Percentiles rank a stretch among this genome's conserved stretches.
phyloP scores from a whole-genome alignment of 2,797 vertebrate species.

The Rallus crepitans region DNA sequence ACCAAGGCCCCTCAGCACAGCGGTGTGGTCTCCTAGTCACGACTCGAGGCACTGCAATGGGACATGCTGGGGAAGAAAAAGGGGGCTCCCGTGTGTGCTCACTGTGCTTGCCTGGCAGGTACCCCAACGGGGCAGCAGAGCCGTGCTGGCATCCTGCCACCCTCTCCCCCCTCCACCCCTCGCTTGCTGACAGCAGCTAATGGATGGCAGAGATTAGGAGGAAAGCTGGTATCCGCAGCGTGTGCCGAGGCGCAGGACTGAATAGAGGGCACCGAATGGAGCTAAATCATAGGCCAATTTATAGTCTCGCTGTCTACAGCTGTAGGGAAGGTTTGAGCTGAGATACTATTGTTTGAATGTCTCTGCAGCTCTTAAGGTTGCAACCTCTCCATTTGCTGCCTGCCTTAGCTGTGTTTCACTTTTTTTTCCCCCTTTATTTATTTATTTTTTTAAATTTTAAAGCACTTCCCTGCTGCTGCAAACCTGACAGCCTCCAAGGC shows the following conservation, averaged over 20 bases:
- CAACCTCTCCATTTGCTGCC: constrained; percentile 24
- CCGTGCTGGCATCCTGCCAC: fast-evolving
- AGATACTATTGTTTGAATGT: background rate
- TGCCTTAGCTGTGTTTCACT: background rate
- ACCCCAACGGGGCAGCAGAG: background rate
- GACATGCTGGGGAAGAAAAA: background rate
- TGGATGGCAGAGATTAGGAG: background rate
- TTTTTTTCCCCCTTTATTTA: background rate
- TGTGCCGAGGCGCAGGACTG: fast-evolving
- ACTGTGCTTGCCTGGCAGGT: too few species aligned
- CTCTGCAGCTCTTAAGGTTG: background rate
- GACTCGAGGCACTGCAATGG: background rate
- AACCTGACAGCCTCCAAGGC: background rate
- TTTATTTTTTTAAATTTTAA: background rate
- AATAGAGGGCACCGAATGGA: constrained; percentile 11
- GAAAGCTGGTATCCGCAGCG: fast-evolving
- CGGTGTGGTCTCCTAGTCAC: background rate
- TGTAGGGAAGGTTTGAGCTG: background rate
- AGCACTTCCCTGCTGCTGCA: background rate
- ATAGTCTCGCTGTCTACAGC: background rate
- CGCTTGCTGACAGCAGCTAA: background rate
- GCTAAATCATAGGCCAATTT: constrained; percentile 30
- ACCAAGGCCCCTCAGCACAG: background rate
- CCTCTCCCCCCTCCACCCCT: too few species aligned
- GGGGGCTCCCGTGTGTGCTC: fast-evolving